Evolutionary conservation across 2,888 invertebrate genomes (phyloP).

Genomic region (Pseudococcus longispinus): DNA sequence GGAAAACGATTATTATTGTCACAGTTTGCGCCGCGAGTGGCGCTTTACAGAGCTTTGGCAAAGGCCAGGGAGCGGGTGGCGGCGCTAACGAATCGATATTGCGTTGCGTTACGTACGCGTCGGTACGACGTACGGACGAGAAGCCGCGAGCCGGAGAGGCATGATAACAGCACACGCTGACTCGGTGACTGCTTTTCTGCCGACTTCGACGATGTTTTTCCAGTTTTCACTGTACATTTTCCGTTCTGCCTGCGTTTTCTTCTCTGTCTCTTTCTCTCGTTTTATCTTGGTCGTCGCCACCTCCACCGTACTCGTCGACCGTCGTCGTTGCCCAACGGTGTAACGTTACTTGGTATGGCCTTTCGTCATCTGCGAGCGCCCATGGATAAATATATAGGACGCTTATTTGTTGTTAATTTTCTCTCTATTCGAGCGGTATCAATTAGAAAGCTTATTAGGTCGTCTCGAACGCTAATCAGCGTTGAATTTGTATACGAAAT

Average conservation of each 20-base stretch:
- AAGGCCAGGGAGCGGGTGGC: background rate
- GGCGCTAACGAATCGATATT: background rate
- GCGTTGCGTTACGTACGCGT: background rate
- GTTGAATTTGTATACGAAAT: background rate
- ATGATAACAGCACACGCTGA: slow-evolving; percentile 16
- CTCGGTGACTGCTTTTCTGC: slow-evolving; percentile 14
- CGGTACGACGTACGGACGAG: background rate
- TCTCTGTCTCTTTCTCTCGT: background rate
- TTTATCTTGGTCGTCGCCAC: background rate
- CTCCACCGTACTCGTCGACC: background rate
- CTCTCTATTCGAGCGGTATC: background rate
- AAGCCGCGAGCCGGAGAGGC: background rate
- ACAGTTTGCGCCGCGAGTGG: slow-evolving; percentile 34
- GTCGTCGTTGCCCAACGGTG: background rate
- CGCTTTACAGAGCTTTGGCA: background rate
- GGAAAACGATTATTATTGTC: slow-evolving; percentile 34
- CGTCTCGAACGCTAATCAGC: background rate
- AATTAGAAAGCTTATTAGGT: background rate
- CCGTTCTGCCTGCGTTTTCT: background rate
- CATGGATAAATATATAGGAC: background rate
- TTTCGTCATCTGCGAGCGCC: background rate
- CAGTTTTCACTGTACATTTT: background rate
- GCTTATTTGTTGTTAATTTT: background rate
- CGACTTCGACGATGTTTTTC: background rate
- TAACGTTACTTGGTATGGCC: background rate